Evolutionary conservation across 2,888 invertebrate genomes (phyloP).

Genomic region (Pterostichus madidus): DNA sequence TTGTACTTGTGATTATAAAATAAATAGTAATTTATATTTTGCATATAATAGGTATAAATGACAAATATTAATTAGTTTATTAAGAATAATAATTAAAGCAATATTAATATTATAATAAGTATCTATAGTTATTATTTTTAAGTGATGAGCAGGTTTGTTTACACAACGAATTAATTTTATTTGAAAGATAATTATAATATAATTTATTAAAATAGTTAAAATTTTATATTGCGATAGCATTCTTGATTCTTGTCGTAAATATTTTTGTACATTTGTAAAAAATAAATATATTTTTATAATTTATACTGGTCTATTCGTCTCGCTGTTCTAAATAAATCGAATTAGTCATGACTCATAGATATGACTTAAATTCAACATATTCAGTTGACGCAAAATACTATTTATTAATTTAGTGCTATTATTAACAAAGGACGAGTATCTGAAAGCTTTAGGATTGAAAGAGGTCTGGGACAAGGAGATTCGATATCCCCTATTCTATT

Average conservation of each 20-base stretch:
- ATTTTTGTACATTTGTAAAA: constrained; percentile 30
- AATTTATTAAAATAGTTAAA: neutral
- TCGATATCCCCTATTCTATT: no score
- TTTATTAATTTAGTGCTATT: no score
- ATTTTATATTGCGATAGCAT: constrained; percentile 3
- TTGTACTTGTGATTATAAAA: constrained; percentile 27
- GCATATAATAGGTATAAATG: neutral
- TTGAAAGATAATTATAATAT: neutral
- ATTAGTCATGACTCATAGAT: no score
- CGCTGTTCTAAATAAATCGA: no score
- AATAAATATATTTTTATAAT: constrained; percentile 9
- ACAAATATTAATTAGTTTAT: neutral
- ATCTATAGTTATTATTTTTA: neutral
- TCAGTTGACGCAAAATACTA: no score
- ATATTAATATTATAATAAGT: no score
- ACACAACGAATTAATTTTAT: constrained; percentile 30
- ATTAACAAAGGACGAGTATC: no score
- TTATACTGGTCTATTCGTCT: no score
- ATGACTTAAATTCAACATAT: no score
- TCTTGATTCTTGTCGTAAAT: neutral
- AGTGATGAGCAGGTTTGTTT: constrained; percentile 20
- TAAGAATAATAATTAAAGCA: no score
- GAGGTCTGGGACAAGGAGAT: no score
- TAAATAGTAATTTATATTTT: constrained; percentile 8
- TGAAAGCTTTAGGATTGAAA: no score